Conservation (phyloP, 2,888 invertebrate genomes). For the Dolichopus griseipennis region DNA sequence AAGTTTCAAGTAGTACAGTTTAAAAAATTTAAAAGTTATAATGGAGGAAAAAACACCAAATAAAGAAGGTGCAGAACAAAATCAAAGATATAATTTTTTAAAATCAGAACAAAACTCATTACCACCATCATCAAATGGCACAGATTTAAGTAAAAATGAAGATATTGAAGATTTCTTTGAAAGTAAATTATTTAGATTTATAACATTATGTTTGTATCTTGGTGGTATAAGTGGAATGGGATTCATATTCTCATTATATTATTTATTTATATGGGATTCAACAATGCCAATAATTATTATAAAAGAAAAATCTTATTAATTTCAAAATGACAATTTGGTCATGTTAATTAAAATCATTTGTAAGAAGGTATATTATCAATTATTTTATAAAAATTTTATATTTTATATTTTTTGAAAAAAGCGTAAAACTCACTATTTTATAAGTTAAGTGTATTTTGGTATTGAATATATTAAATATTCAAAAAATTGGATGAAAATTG, state of each 20-base stretch:
- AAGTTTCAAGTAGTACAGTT: neutral
- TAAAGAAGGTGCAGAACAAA: neutral
- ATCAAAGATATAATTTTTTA: neutral
- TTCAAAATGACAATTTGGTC: constrained; percentile 12
- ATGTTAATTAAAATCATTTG: constrained; percentile 5
- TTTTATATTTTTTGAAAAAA: too few relatives aligned
- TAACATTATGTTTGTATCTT: constrained; percentile 35
- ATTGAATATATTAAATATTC: too few relatives aligned
- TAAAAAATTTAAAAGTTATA: too few relatives aligned
- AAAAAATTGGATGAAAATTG: too few relatives aligned
- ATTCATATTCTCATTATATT: constrained; percentile 36
- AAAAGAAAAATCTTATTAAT: neutral
- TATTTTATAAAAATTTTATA: too few relatives aligned
- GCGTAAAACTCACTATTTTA: too few relatives aligned
- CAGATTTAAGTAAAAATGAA: neutral
- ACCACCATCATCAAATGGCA: neutral
- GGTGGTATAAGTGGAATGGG: constrained; percentile 39
- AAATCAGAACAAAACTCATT: neutral
- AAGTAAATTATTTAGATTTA: constrained; percentile 34
- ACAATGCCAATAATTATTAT: constrained; percentile 30
- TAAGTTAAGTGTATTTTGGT: too few relatives aligned
- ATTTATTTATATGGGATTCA: constrained; percentile 40
- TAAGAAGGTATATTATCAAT: neutral
- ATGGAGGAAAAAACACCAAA: neutral
- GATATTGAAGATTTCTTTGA: constrained; percentile 33